Evolutionary conservation across 2,113 vertebrate genomes (phyloP), one percentile per base, ranked within the genome.

Genomic region (Tragelaphus imberbis): DNA sequence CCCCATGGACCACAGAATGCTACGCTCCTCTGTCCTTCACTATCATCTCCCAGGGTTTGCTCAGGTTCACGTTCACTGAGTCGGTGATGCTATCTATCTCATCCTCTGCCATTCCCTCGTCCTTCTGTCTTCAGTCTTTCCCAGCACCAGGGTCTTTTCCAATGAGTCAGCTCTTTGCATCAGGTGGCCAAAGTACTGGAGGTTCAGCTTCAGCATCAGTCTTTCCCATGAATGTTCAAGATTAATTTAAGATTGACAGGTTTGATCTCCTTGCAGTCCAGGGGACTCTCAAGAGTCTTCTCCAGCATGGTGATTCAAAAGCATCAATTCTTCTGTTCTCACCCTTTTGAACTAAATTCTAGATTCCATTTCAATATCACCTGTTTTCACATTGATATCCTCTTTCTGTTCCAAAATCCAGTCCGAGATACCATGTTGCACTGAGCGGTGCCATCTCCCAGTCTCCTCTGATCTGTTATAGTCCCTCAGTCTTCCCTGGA

Each of bases 381-480:
- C 59, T 33, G 4, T 9, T 71, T 91, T 25, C 23, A 12, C 14
- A 7, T 1, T 23, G 40, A 23, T 19, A 17, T 28, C 3, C 58
- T 44, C 21, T 25, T 84, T 59, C 71, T 59, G 15, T 36, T 17
- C n/a, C 56, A 44, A n/a, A 13, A 51, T 36, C 27, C 5, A 3
- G 6, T 17, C 19, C 0, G 14, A 13, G 40, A 7, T 11, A 47
- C 51, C 7, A 17, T 4, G 14, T 4, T 23, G 33, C 1, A 1
- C 13, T 3, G 17, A 36, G 36, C 0, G 0, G 0, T 33, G 27
- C 2, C 14, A 1, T 33, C n/a, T 79, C 36, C 7, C 2, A 4
- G 2, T 44, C 53, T 40, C 33, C 80, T 95, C 53, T 75, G 36
- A 36, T 3, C 5, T n/a, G 8, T 40, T 75, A 19, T 3, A 5